These are phyloP conservation scores for Ormyrus nitidulus DNA, from an alignment of 2,888 invertebrate genomes.

Conservation along the genomic window DNA sequence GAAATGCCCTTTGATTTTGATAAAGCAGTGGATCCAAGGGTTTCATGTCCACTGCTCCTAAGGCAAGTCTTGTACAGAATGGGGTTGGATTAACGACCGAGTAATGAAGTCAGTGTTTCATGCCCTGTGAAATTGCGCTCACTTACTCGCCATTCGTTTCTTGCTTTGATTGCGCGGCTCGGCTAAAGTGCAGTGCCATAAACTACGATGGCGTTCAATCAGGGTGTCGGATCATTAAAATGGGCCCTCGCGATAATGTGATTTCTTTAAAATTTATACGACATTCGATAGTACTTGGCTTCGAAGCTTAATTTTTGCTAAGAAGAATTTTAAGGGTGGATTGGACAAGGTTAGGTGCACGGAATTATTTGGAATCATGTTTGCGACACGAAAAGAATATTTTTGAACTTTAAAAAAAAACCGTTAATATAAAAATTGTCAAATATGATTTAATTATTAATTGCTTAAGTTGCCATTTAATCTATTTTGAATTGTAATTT, in stretches of 20 bases:
- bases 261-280: constrained; percentile 30
- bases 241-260: constrained; percentile 9
- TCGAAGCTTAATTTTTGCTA: not conserved
- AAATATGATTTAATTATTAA: too few relatives aligned
- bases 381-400: too few relatives aligned
- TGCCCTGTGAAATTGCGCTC: constrained; percentile 74
- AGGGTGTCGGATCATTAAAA: constrained; percentile 48
- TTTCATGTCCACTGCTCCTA: constrained; percentile 41
- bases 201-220: constrained; percentile 31
- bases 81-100: constrained; percentile 73
- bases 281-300: not conserved
- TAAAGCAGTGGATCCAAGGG: constrained; percentile 12
- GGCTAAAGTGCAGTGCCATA: constrained; percentile 66
- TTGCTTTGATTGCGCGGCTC: constrained; percentile 70
- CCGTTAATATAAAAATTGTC: too few relatives aligned
- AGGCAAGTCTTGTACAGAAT: constrained; percentile 47
- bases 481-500: too few relatives aligned
- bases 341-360: too few relatives aligned
- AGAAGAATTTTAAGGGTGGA: too few relatives aligned
- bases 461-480: too few relatives aligned
- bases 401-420: too few relatives aligned
- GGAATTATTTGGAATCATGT: too few relatives aligned
- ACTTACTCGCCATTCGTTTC: constrained; percentile 71
- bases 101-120: constrained; percentile 76
- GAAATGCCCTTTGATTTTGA: constrained; percentile 43